phyloP scores from a whole-genome alignment of 1,140 invertebrate species.

The Oncopeltus fasciatus region DNA sequence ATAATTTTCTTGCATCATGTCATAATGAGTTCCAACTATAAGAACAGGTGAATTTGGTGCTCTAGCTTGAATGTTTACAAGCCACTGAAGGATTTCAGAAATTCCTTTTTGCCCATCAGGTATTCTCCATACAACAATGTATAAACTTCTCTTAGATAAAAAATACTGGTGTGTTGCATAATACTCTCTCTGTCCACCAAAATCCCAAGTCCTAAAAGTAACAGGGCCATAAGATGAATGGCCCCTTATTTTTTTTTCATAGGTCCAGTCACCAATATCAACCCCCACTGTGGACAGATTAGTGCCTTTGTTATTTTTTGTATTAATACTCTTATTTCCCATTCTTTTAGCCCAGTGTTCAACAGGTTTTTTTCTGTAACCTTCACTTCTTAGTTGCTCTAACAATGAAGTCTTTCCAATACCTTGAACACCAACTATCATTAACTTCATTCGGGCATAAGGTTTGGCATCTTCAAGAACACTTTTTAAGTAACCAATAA shows the following conservation, averaged over 20 bases:
- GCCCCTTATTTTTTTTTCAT: constrained; percentile 61
- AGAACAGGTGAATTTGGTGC: constrained; percentile 88
- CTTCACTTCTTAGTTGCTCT: constrained; percentile 74
- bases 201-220: constrained; percentile 97
- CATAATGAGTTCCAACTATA: constrained; percentile 89
- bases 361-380: constrained; percentile 56
- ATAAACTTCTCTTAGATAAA: constrained; percentile 85
- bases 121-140: constrained; percentile 90
- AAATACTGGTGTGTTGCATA: constrained; percentile 99
- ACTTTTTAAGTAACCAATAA: constrained; percentile 87
- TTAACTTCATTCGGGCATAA: constrained; percentile 91
- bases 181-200: constrained; percentile 92
- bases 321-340: constrained; percentile 71
- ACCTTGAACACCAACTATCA: constrained; percentile 91
- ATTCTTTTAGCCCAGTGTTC: constrained; percentile 89
- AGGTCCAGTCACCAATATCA: constrained; percentile 89
- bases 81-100: constrained; percentile 82
- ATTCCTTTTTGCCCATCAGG: constrained; percentile 84
- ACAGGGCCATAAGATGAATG: constrained; percentile 69
- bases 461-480: constrained; percentile 80
- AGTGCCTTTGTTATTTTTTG: constrained; percentile 51
- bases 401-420: constrained; percentile 89
- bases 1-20: constrained; percentile 63
- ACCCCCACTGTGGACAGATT: constrained; percentile 91
- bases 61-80: constrained; percentile 85